Evolutionary conservation across 2,888 invertebrate genomes (phyloP).

Genomic region (Tolmerus cingulatus): DNA sequence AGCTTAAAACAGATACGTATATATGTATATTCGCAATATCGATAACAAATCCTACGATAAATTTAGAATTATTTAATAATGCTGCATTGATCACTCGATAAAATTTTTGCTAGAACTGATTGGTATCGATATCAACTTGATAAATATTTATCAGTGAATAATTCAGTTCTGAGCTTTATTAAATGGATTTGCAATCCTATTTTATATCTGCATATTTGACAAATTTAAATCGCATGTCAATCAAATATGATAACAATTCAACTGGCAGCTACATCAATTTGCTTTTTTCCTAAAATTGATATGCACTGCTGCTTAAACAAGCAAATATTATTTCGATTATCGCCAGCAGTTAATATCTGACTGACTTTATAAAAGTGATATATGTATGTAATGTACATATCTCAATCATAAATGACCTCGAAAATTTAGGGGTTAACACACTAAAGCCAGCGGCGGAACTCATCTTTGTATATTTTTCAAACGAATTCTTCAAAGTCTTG

Average conservation of each 20-base stretch:
- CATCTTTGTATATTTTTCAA: not conserved
- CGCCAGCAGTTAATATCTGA: not conserved
- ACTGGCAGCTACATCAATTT: not conserved
- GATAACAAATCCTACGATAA: too few relatives aligned
- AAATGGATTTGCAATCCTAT: not conserved
- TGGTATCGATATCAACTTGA: too few relatives aligned
- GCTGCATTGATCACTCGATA: too few relatives aligned
- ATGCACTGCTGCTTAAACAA: not conserved
- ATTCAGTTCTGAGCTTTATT: too few relatives aligned
- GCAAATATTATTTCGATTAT: not conserved
- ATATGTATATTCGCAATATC: too few relatives aligned
- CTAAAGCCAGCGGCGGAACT: not conserved
- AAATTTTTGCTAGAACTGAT: too few relatives aligned
- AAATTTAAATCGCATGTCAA: not conserved
- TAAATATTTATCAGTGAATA: too few relatives aligned
- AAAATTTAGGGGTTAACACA: not conserved
- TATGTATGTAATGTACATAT: too few relatives aligned
- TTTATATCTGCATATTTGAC: not conserved
- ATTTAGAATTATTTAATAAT: too few relatives aligned
- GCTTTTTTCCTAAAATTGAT: not conserved
- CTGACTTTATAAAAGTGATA: not conserved
- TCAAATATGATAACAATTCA: not conserved
- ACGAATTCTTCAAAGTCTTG: not conserved
- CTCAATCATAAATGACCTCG: not conserved
- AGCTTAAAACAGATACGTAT: too few relatives aligned